phyloP scores from a whole-genome alignment of 2,888 invertebrate species.

The Acrobasis repandana region DNA sequence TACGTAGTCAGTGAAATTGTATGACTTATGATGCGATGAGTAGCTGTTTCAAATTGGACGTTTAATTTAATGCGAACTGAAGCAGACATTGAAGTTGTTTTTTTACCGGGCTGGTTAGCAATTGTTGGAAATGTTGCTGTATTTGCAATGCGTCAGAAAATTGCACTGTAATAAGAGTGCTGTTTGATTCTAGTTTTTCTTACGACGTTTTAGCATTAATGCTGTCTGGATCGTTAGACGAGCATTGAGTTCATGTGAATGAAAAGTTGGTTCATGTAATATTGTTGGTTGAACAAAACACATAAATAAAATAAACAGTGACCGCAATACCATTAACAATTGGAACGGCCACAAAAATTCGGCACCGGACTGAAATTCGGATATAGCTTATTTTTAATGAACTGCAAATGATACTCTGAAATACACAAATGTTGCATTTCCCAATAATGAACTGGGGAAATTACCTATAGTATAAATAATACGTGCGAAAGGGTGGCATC shows the following conservation, averaged over 20 bases:
- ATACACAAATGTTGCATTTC: constrained; percentile 78
- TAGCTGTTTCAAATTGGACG: constrained; percentile 59
- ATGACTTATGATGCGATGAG: constrained; percentile 64
- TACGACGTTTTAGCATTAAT: not conserved
- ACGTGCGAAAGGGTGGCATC: constrained; percentile 79
- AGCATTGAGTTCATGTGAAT: not conserved
- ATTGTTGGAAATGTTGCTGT: not conserved
- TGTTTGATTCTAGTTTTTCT: constrained; percentile 2
- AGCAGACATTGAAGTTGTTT: constrained; percentile 29
- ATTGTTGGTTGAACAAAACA: not conserved
- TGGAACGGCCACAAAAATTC: constrained; percentile 20
- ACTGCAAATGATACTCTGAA: constrained; percentile 75
- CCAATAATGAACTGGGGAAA: constrained; percentile 80
- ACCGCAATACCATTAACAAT: constrained; percentile 23
- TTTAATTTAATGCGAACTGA: constrained; percentile 41
- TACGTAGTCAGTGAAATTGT: constrained; percentile 51
- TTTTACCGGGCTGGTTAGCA: constrained; percentile 16
- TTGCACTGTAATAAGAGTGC: constrained; percentile 7
- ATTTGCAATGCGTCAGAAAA: not conserved
- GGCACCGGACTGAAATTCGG: constrained; percentile 31
- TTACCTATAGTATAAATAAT: constrained; percentile 82
- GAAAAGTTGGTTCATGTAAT: not conserved
- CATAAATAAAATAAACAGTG: constrained; percentile 15
- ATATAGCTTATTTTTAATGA: constrained; percentile 67
- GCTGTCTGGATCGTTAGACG: not conserved